Evolutionary conservation across 2,797 vertebrate genomes (phyloP).

Genomic region (Poecilia gillii): DNA sequence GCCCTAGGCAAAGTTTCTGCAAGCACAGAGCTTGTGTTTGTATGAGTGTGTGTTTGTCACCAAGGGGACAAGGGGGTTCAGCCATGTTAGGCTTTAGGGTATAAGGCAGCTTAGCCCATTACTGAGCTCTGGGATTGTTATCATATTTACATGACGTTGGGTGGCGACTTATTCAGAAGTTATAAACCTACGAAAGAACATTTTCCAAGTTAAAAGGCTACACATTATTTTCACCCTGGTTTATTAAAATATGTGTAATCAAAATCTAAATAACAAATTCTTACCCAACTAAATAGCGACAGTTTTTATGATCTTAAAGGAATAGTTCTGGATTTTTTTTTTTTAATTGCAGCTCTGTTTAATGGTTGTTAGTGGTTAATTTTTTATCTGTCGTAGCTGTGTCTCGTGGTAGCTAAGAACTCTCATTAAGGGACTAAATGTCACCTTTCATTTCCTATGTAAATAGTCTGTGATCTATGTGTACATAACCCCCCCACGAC

Average conservation of each 20-base stretch:
- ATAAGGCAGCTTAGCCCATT: conserved; percentile 56
- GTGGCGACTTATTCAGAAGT: conserved; percentile 36
- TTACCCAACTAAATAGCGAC: conserved; percentile 48
- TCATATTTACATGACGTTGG: conserved; percentile 23
- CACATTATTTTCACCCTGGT: conserved; percentile 13
- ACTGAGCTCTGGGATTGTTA: conserved; percentile 47
- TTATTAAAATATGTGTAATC: conserved; percentile 31
- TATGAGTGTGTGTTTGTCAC: conserved; percentile 37
- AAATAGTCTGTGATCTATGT: background rate
- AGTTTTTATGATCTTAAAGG: conserved; percentile 54
- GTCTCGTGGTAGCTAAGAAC: background rate
- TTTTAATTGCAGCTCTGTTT: background rate
- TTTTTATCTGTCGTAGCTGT: background rate
- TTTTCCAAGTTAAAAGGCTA: conserved; percentile 15
- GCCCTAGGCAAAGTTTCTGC: conserved; percentile 62
- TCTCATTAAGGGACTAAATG: background rate
- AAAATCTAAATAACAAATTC: conserved; percentile 34
- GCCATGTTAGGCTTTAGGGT: conserved; percentile 48
- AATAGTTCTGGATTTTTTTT: conserved; percentile 33
- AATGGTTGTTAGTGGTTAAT: background rate
- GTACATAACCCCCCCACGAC: background rate
- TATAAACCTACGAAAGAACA: conserved; percentile 3
- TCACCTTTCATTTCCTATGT: background rate
- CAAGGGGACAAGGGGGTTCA: conserved; percentile 56
- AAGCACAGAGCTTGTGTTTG: conserved; percentile 24